Evolutionary conservation across 2,888 invertebrate species (phyloP).

Genomic region (Trichopoda pennipes): DNA sequence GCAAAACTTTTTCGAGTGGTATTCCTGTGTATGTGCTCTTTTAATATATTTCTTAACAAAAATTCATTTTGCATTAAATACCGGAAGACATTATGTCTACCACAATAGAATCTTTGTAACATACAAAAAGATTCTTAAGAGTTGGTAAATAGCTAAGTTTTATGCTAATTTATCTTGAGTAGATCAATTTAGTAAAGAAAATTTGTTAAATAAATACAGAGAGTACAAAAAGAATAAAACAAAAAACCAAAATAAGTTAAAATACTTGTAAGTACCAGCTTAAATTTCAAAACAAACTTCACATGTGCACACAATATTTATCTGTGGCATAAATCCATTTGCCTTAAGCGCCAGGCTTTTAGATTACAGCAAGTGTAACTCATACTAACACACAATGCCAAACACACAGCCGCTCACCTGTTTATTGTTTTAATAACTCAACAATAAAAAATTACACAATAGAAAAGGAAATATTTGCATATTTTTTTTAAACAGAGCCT

Average conservation of each 20-base stretch:
- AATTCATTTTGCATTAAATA: constrained; percentile 54
- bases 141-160: constrained; percentile 56
- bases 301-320: constrained; percentile 21
- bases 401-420: constrained; percentile 6
- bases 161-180: constrained; percentile 78
- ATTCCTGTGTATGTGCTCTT: background rate
- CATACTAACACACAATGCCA: background rate
- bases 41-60: constrained; percentile 45
- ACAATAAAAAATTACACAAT: constrained; percentile 60
- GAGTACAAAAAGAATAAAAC: background rate
- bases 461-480: constrained; percentile 47
- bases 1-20: constrained; percentile 1
- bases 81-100: constrained; percentile 70
- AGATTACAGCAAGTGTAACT: constrained; percentile 56
- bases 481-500: constrained; percentile 10
- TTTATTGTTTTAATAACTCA: background rate
- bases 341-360: constrained; percentile 60
- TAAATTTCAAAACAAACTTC: constrained; percentile 38
- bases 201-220: constrained; percentile 25
- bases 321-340: constrained; percentile 50
- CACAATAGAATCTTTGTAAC: constrained; percentile 44
- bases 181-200: constrained; percentile 74
- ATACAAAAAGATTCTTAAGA: constrained; percentile 16
- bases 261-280: constrained; percentile 28
- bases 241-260: constrained; percentile 8